These are phyloP conservation scores for Melanostoma scalare DNA, from an alignment of 2,888 invertebrate species.

Conservation along the genomic window DNA sequence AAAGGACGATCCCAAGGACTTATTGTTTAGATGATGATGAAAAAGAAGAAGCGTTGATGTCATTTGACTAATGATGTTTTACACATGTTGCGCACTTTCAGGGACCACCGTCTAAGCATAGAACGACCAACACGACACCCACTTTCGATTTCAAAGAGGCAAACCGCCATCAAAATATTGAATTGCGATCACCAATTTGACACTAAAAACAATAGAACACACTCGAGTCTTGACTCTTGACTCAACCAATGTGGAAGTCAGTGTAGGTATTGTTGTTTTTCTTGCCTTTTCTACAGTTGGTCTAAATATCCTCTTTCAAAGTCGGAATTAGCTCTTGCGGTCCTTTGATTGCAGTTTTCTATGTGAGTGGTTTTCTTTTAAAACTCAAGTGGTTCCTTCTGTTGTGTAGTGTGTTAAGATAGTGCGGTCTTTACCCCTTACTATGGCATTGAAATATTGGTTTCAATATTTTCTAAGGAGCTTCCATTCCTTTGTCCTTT, in stretches of 20 bases:
- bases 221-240: slow-evolving; percentile 38
- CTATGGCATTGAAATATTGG: slow-evolving; percentile 52
- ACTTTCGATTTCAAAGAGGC: slow-evolving; percentile 44
- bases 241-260: slow-evolving; percentile 5
- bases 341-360: slow-evolving; percentile 56
- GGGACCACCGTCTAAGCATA: neutral
- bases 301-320: slow-evolving; percentile 54
- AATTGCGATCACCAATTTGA: slow-evolving; percentile 54
- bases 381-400: slow-evolving; percentile 63
- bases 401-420: slow-evolving; percentile 59
- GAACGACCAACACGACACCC: slow-evolving; percentile 49
- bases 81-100: slow-evolving; percentile 22
- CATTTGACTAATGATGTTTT: neutral
- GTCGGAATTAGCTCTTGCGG: slow-evolving; percentile 64
- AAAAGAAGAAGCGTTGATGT: no score
- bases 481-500: slow-evolving; percentile 66
- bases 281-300: neutral
- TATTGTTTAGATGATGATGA: no score
- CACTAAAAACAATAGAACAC: slow-evolving; percentile 62
- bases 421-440: slow-evolving; percentile 41
- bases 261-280: slow-evolving; percentile 34
- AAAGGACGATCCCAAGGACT: no score
- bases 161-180: slow-evolving; percentile 70
- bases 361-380: neutral
- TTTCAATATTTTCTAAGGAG: slow-evolving; percentile 33